Evolutionary conservation across 2,797 vertebrate species (phyloP).

Genomic region (Oreochromis grahami): DNA sequence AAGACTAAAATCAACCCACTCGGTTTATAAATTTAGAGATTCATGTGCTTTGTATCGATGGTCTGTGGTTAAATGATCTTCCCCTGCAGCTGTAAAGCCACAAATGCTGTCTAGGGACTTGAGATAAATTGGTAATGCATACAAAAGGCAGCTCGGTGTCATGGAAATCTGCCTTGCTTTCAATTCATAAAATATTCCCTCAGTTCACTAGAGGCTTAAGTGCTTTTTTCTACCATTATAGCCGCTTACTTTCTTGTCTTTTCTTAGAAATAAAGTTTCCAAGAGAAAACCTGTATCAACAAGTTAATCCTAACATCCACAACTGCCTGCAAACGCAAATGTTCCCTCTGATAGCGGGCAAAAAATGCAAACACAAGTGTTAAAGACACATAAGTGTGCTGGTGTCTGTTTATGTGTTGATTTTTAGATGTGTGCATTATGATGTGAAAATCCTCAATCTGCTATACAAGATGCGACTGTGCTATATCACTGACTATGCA

Average conservation of each 20-base stretch:
- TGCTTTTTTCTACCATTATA: constrained; percentile 29
- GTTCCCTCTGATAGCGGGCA: neutral
- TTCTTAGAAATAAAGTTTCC: constrained; percentile 12
- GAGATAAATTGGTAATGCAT: constrained; percentile 56
- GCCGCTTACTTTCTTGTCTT: neutral
- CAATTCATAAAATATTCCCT: constrained; percentile 48
- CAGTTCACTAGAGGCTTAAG: constrained; percentile 32
- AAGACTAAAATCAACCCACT: constrained; percentile 37
- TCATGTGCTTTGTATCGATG: constrained; percentile 33
- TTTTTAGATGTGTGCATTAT: neutral
- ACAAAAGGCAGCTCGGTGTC: constrained; percentile 42
- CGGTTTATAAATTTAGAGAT: constrained; percentile 35
- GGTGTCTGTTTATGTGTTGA: neutral
- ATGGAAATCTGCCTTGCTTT: constrained; percentile 44
- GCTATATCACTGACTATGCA: neutral
- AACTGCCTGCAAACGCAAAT: neutral
- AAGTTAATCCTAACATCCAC: constrained; percentile 5
- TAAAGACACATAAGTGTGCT: neutral
- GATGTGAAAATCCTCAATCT: neutral
- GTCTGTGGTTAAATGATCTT: constrained; percentile 54
- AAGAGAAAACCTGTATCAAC: constrained; percentile 12
- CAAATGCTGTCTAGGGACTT: constrained; percentile 40
- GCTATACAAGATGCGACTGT: neutral
- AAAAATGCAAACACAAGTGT: neutral
- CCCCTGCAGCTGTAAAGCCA: constrained; percentile 47